Evolutionary conservation across 2,888 invertebrate species (phyloP).

Genomic region (Drosophila suboccidentalis): DNA sequence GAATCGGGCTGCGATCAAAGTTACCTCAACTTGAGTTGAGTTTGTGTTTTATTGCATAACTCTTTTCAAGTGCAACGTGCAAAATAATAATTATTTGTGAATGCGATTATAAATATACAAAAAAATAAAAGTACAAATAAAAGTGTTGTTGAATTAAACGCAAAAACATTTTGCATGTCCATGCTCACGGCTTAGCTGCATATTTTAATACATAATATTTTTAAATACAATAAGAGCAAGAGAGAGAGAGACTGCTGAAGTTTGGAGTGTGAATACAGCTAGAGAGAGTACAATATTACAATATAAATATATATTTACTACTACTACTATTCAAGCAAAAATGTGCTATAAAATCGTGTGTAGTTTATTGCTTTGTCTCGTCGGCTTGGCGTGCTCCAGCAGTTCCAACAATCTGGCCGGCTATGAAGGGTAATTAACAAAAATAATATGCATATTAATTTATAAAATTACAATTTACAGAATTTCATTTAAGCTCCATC

Average conservation of each 20-base stretch:
- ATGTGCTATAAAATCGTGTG: slow-evolving; percentile 73
- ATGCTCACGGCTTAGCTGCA: slow-evolving; percentile 56
- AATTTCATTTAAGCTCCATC: slow-evolving; percentile 39
- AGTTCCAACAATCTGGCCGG: slow-evolving; percentile 74
- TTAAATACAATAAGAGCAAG: slow-evolving; percentile 29
- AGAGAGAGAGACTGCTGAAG: slow-evolving; percentile 18
- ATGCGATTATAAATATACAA: slow-evolving; percentile 10
- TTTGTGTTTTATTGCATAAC: slow-evolving; percentile 55
- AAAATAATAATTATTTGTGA: slow-evolving; percentile 35
- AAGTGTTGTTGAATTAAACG: slow-evolving; percentile 12
- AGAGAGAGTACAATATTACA: slow-evolving; percentile 1
- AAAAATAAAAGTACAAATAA: background rate
- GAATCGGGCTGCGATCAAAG: slow-evolving; percentile 65
- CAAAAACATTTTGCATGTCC: slow-evolving; percentile 48
- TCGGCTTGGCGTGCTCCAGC: slow-evolving; percentile 48
- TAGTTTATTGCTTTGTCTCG: slow-evolving; percentile 57
- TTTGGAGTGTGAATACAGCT: slow-evolving; percentile 5
- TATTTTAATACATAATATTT: slow-evolving; percentile 72
- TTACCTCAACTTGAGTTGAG: slow-evolving; percentile 24
- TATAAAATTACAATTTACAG: slow-evolving; percentile 17
- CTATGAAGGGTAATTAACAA: slow-evolving; percentile 81
- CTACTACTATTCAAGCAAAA: slow-evolving; percentile 21
- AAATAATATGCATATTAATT: slow-evolving; percentile 36
- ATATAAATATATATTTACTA: background rate
- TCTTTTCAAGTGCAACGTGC: slow-evolving; percentile 62